These are phyloP conservation scores for Drosophila kohkoa DNA, from an alignment of 1,140 invertebrate genomes.

Conservation along the genomic window DNA sequence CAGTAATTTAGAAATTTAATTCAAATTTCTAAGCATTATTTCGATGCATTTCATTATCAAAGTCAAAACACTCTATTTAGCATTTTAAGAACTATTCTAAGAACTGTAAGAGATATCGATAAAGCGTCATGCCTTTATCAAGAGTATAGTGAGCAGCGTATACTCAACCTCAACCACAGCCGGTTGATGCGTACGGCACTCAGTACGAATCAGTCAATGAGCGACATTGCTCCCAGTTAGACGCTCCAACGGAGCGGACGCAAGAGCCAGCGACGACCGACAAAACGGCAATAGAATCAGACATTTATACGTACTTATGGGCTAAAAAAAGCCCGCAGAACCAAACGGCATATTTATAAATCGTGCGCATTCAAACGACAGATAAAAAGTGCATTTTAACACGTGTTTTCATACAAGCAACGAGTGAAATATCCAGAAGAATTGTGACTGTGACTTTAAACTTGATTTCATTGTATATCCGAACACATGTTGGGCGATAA, in stretches of 20 bases:
- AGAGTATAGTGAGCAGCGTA: slow-evolving; percentile 12
- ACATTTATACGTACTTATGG: slow-evolving; percentile 9
- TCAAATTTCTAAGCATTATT: too few relatives aligned
- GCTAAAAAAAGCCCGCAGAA: slow-evolving; percentile 40
- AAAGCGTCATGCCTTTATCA: background rate
- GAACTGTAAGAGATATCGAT: background rate
- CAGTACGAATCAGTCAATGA: slow-evolving; percentile 49
- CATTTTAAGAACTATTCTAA: background rate
- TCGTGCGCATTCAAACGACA: slow-evolving; percentile 17
- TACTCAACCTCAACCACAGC: slow-evolving; percentile 8
- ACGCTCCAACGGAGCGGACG: slow-evolving; percentile 30
- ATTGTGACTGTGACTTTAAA: slow-evolving; percentile 10
- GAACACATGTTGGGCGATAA: slow-evolving; percentile 30
- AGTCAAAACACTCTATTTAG: too few relatives aligned
- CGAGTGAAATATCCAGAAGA: background rate
- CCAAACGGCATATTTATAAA: slow-evolving; percentile 57
- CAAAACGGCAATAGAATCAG: background rate
- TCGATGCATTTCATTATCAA: too few relatives aligned
- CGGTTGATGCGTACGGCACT: slow-evolving; percentile 22
- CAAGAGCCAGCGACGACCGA: background rate
- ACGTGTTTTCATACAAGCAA: slow-evolving; percentile 48
- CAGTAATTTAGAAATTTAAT: too few relatives aligned
- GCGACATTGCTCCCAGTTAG: slow-evolving; percentile 50
- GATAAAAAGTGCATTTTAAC: slow-evolving; percentile 67
- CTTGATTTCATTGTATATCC: background rate